These are phyloP conservation scores for Cettia cetti DNA, from an alignment of 2,113 vertebrate species.

Conservation along the genomic window DNA sequence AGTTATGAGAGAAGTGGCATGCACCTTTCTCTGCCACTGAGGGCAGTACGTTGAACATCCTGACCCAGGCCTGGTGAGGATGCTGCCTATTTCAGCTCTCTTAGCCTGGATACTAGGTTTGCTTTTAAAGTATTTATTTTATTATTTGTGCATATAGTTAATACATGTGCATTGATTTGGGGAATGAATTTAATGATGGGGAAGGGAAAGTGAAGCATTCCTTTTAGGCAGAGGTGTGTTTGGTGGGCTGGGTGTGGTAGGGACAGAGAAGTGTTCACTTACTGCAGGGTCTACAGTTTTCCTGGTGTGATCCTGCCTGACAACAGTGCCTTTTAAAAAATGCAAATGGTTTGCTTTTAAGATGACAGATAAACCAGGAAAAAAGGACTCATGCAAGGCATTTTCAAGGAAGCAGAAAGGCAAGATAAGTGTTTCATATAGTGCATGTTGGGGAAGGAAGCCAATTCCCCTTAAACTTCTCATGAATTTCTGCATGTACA, in stretches of 20 bases:
- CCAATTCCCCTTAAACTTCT: background rate
- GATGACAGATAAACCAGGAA: background rate
- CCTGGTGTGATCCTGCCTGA: background rate
- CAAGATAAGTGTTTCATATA: background rate
- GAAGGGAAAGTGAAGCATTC: background rate
- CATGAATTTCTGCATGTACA: rapidly evolving
- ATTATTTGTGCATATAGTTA: background rate
- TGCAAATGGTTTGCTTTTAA: background rate
- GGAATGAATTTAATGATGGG: background rate
- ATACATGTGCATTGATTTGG: background rate
- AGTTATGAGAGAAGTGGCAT: background rate
- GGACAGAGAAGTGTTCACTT: background rate
- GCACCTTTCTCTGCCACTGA: background rate
- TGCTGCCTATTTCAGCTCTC: background rate
- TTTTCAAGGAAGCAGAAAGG: background rate
- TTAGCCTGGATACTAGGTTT: background rate
- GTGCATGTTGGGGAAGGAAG: background rate
- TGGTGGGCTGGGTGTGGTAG: background rate
- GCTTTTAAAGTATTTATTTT: background rate
- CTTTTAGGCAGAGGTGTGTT: background rate
- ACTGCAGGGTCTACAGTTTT: background rate
- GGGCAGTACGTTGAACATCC: rapidly evolving
- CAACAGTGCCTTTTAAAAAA: background rate
- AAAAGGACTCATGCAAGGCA: background rate
- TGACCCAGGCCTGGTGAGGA: background rate